A percentile compares a stretch with the other conserved stretches of the same genome.
Conservation (phyloP, 2,113 vertebrate species). For the Cheirogaleus medius region DNA sequence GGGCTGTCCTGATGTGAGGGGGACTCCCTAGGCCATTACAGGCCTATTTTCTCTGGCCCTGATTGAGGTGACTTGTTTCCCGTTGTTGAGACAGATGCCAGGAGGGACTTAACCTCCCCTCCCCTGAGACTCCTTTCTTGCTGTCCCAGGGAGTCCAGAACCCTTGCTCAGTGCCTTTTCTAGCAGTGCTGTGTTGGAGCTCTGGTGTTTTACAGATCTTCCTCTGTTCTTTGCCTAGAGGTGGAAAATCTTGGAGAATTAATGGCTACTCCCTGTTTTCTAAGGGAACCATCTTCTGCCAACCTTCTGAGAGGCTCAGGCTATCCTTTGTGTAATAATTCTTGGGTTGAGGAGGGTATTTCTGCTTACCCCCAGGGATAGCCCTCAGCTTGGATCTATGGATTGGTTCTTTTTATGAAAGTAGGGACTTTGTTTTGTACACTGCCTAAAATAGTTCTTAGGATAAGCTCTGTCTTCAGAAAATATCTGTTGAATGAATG, state of each 20-base stretch:
- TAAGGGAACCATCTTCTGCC: background rate
- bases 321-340: background rate
- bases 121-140: background rate
- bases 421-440: background rate
- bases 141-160: background rate
- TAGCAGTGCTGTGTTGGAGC: background rate
- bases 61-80: background rate
- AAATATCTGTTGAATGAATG: background rate
- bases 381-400: background rate
- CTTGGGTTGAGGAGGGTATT: background rate
- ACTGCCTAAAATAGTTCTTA: background rate
- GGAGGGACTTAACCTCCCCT: background rate
- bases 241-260: background rate
- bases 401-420: constrained; percentile 1
- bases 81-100: background rate
- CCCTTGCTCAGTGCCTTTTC: background rate
- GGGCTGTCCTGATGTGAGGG: background rate
- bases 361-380: background rate
- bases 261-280: background rate
- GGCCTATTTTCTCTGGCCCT: background rate
- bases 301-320: background rate
- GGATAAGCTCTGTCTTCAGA: background rate
- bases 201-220: background rate
- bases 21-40: background rate
- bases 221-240: background rate